These are phyloP conservation scores for Crotalus viridis DNA, from an alignment of 2,113 vertebrate genomes.

Conservation along the genomic window DNA sequence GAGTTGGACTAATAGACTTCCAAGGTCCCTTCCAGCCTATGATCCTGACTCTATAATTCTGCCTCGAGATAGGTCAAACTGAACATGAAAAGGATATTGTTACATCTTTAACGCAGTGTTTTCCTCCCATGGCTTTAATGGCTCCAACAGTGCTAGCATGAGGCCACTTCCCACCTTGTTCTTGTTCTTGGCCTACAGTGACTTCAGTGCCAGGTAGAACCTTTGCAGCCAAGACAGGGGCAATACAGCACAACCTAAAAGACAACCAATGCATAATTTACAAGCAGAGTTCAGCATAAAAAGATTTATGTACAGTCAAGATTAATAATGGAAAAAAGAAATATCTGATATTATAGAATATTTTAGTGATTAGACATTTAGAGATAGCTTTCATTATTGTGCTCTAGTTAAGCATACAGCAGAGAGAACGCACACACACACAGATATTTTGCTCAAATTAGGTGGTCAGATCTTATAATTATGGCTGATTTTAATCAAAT, in stretches of 20 bases:
- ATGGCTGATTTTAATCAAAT: background rate
- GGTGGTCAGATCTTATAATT: no score
- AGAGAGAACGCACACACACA: no score
- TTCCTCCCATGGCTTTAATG: slow-evolving; percentile 82
- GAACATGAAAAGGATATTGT: slow-evolving; percentile 80
- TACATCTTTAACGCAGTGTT: slow-evolving; percentile 79
- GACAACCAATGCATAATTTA: background rate
- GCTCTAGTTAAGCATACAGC: background rate
- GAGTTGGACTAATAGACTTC: background rate
- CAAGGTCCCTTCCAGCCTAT: background rate
- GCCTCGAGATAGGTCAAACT: background rate
- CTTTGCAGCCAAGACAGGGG: slow-evolving; percentile 82
- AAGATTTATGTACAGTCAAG: background rate
- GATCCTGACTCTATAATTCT: background rate
- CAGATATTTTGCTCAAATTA: no score
- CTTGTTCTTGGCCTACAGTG: slow-evolving; percentile 84
- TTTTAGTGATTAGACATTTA: background rate
- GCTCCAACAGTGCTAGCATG: slow-evolving; percentile 78
- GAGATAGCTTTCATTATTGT: background rate
- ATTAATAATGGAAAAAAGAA: background rate
- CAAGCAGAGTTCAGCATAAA: background rate
- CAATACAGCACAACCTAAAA: slow-evolving; percentile 82
- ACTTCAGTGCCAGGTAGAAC: slow-evolving; percentile 81
- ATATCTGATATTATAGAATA: background rate
- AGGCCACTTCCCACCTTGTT: slow-evolving; percentile 84